Percentiles rank a stretch among this genome's conserved stretches.
phyloP scores from a whole-genome alignment of 1,140 invertebrate species.

The Drosophila prosaltans region DNA sequence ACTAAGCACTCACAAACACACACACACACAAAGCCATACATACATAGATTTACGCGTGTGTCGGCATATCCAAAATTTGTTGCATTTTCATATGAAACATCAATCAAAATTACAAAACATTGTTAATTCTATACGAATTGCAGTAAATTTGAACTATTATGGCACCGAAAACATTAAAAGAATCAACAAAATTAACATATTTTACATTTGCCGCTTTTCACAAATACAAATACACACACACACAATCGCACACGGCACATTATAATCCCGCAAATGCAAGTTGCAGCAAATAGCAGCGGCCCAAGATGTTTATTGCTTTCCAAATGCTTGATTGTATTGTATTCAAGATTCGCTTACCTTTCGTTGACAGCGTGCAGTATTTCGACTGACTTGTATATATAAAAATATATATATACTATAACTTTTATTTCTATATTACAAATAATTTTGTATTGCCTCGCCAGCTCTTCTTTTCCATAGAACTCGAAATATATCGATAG shows the following conservation, averaged over 20 bases:
- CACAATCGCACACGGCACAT: slow-evolving; percentile 1
- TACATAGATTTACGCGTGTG: not conserved
- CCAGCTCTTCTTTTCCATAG: not conserved
- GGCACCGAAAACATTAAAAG: not conserved
- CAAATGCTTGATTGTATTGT: not conserved
- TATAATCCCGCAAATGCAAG: not conserved
- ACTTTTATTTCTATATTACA: not conserved
- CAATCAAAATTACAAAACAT: not conserved
- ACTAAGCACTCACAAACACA: not conserved
- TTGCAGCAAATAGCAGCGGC: not conserved
- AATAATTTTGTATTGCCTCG: not conserved
- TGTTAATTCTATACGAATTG: not conserved
- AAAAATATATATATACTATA: not conserved
- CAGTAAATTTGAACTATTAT: not conserved
- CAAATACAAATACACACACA: slow-evolving; percentile 14
- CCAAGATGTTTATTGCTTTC: not conserved
- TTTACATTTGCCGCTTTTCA: slow-evolving; percentile 38
- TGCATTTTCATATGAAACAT: slow-evolving; percentile 23
- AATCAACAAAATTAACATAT: slow-evolving; percentile 1
- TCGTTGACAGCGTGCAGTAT: not conserved
- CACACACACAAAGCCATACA: not conserved
- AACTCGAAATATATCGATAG: not conserved
- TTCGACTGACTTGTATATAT: not conserved
- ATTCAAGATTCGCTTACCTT: not conserved
- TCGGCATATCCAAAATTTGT: slow-evolving; percentile 9